These are phyloP conservation scores for Oryzias javanicus DNA, from an alignment of 2,113 vertebrate species.

Conservation along the genomic window DNA sequence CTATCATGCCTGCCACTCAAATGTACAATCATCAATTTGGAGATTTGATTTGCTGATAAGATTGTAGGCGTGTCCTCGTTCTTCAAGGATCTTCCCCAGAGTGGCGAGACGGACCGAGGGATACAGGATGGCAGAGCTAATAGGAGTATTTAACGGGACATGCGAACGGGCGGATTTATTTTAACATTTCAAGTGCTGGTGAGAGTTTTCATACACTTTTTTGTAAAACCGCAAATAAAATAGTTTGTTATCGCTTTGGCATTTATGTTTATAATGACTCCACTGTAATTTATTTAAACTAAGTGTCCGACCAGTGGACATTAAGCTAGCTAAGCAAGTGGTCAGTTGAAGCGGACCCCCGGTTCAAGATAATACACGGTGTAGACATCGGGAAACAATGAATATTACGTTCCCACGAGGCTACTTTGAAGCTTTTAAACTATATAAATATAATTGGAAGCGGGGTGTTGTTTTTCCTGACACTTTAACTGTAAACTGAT, in stretches of 20 bases:
- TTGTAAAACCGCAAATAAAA: neutral
- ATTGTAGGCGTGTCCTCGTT: conserved; percentile 30
- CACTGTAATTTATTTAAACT: conserved; percentile 39
- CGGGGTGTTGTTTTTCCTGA: neutral
- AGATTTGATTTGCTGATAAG: conserved; percentile 53
- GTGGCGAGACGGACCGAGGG: conserved; percentile 61
- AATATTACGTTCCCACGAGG: neutral
- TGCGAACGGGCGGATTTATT: conserved; percentile 67
- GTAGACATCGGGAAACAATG: conserved; percentile 26
- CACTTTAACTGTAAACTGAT: neutral
- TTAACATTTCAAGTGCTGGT: conserved; percentile 66
- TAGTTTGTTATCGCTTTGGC: neutral
- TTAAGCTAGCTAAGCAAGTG: conserved; percentile 66
- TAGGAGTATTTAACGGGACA: conserved; percentile 71
- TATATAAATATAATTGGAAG: neutral
- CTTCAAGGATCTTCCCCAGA: conserved; percentile 48
- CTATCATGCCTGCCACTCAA: neutral
- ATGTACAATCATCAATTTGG: conserved; percentile 17
- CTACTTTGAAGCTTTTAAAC: conserved; percentile 26
- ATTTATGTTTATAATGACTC: conserved; percentile 10
- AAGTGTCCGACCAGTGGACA: conserved; percentile 51
- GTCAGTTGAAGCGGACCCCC: conserved; percentile 57
- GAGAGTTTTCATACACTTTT: conserved; percentile 55
- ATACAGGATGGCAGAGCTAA: conserved; percentile 74
- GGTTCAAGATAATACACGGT: neutral